phyloP scores from a whole-genome alignment of 2,113 vertebrate species.

The Elephas maximus region DNA sequence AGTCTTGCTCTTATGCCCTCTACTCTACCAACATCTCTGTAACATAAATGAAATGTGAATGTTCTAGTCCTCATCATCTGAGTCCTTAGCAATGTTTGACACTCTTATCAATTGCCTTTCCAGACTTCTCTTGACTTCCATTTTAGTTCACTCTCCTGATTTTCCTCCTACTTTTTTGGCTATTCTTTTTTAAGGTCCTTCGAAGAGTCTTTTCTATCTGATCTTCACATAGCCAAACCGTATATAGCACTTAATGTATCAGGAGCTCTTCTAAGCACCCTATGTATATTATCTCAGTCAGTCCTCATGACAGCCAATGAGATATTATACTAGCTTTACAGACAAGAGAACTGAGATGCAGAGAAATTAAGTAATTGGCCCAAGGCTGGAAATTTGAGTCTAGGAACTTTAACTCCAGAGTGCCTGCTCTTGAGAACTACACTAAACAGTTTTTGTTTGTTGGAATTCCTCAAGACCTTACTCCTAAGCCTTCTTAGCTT shows the following conservation, averaged over 20 bases:
- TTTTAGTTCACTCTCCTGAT: not conserved
- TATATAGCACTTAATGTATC: not conserved
- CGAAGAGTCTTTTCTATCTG: slow-evolving; percentile 26
- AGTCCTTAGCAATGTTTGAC: not conserved
- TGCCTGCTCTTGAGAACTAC: not conserved
- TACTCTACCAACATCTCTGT: not conserved
- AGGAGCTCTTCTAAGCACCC: not conserved
- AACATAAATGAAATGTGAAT: slow-evolving; percentile 1
- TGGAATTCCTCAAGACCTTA: not conserved
- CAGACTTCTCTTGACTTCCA: not conserved
- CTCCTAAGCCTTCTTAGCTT: not conserved
- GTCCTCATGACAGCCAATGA: not conserved
- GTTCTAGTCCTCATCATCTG: not conserved
- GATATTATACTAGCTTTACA: not conserved
- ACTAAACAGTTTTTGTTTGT: not conserved
- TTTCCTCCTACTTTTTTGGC: not conserved
- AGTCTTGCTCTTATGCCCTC: not conserved
- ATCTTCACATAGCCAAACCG: not conserved
- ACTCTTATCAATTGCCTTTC: not conserved
- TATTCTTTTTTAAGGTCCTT: not conserved
- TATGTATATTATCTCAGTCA: not conserved
- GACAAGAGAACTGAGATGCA: not conserved
- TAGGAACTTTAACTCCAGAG: not conserved
- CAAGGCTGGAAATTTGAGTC: too few species aligned
- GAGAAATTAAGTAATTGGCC: not conserved